phyloP scores from a whole-genome alignment of 1,140 invertebrate species.

The Papilio helenus region DNA sequence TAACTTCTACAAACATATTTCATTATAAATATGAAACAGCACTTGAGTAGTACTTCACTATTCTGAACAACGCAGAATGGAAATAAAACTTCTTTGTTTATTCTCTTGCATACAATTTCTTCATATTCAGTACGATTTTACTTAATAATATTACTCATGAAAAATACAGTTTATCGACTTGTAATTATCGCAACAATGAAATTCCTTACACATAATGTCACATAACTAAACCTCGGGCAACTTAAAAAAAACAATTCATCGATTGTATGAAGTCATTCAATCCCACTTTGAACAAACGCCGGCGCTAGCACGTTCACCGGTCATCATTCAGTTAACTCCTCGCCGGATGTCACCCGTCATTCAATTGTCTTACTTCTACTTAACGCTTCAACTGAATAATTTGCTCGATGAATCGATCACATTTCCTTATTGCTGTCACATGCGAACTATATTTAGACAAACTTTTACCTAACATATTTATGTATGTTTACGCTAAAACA shows the following conservation, averaged over 20 bases:
- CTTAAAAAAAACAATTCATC: neutral
- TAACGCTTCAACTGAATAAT: constrained; percentile 26
- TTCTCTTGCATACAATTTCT: neutral
- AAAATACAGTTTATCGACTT: no score
- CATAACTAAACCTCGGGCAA: neutral
- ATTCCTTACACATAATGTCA: no score
- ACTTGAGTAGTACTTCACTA: neutral
- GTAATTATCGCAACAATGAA: no score
- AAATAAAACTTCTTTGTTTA: neutral
- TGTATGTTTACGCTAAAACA: neutral
- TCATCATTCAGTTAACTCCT: constrained; percentile 23
- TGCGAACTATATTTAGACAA: neutral
- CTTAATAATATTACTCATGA: neutral
- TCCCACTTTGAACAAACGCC: constrained; percentile 12
- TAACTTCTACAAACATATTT: neutral
- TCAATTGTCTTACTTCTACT: constrained; percentile 34
- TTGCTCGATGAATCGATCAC: constrained; percentile 22
- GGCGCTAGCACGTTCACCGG: constrained; percentile 5
- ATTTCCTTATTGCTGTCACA: neutral
- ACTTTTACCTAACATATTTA: neutral
- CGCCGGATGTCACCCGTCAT: constrained; percentile 30
- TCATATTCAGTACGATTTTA: neutral
- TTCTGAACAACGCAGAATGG: neutral
- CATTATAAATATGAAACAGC: constrained; percentile 5
- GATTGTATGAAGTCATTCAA: neutral